phyloP scores from a whole-genome alignment of 2,888 invertebrate species.

The Zygaena filipendulae region DNA sequence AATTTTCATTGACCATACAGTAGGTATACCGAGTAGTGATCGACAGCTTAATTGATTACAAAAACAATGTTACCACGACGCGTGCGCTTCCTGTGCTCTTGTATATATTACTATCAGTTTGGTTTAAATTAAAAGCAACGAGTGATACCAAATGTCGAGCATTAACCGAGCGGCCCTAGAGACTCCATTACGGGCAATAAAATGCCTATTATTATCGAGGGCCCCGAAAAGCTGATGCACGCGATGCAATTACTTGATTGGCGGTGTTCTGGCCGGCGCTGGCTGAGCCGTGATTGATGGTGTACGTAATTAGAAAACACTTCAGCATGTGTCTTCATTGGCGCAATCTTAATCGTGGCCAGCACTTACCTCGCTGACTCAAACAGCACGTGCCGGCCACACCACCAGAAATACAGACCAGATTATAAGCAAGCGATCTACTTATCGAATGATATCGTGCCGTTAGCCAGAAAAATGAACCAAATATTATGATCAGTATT shows the following conservation, averaged over 20 bases:
- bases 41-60: conserved; percentile 53
- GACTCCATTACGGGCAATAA: conserved; percentile 67
- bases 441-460: too few relatives aligned
- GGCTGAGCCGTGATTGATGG: conserved; percentile 60
- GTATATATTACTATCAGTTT: conserved; percentile 39
- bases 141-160: conserved; percentile 45
- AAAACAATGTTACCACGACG: conserved; percentile 35
- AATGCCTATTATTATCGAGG: conserved; percentile 69
- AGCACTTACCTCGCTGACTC: conserved; percentile 63
- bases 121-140: conserved; percentile 56
- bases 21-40: conserved; percentile 30
- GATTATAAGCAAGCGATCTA: too few relatives aligned
- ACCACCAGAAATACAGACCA: too few relatives aligned
- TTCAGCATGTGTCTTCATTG: conserved; percentile 66
- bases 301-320: conserved; percentile 68
- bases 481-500: too few relatives aligned
- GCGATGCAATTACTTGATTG: conserved; percentile 70
- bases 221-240: conserved; percentile 67
- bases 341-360: conserved; percentile 60
- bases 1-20: conserved; percentile 39
- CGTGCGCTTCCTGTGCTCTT: conserved; percentile 36
- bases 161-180: conserved; percentile 60
- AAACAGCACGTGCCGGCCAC: conserved; percentile 56
- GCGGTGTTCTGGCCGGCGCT: conserved; percentile 57
- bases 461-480: too few relatives aligned